Evolutionary conservation across 23 tunicate species (phyloP).

Genomic region (Oikopleura vanhoeffeni): DNA sequence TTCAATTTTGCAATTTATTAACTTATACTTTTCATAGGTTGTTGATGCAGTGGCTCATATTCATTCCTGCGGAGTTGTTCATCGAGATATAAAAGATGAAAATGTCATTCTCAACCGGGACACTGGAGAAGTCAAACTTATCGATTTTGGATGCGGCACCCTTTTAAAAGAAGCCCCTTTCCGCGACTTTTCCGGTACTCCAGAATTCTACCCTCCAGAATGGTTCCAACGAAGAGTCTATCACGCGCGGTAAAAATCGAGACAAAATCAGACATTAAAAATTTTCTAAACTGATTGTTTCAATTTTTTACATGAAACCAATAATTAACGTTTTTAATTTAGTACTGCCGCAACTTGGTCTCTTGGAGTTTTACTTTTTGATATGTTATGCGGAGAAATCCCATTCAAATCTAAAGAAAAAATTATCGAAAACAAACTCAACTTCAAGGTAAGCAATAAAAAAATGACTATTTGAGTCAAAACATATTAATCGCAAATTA

Average conservation of each 20-base stretch:
- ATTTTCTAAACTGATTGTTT: background rate
- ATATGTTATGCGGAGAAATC: constrained; percentile 65
- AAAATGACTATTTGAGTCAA: background rate
- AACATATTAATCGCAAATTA: background rate
- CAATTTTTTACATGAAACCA: too few species aligned
- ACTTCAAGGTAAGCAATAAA: constrained; percentile 34
- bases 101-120: constrained; percentile 46
- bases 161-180: constrained; percentile 33
- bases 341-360: constrained; percentile 50
- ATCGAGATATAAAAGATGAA: constrained; percentile 75
- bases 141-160: constrained; percentile 81
- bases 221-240: constrained; percentile 28
- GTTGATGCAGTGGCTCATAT: constrained; percentile 41
- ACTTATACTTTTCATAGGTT: constrained; percentile 19
- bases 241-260: background rate
- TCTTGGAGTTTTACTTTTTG: constrained; percentile 56
- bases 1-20: background rate
- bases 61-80: constrained; percentile 53
- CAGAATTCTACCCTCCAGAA: constrained; percentile 83
- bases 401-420: constrained; percentile 40
- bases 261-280: background rate
- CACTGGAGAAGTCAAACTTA: constrained; percentile 32
- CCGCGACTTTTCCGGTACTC: constrained; percentile 66
- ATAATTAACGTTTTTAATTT: constrained; percentile 9
- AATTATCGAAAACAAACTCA: constrained; percentile 30